Conservation (phyloP, 2,888 invertebrate genomes). For the Clanis bilineata region DNA sequence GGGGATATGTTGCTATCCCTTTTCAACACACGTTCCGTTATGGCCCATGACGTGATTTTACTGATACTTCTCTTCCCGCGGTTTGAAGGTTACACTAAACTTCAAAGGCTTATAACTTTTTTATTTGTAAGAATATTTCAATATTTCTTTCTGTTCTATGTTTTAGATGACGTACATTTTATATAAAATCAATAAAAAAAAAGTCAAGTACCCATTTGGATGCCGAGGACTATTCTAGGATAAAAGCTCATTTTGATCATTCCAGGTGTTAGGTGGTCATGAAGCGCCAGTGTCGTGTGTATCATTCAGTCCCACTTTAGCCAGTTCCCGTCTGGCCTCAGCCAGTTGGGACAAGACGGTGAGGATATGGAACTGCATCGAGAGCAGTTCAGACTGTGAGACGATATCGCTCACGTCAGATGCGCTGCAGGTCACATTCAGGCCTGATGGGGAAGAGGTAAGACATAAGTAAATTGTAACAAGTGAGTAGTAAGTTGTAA, state of each 20-base stretch:
- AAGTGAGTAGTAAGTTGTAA: background rate
- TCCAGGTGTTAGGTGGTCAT: conserved; percentile 92
- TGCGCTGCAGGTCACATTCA: conserved; percentile 91
- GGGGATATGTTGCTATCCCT: too few species aligned
- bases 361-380: conserved; percentile 94
- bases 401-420: conserved; percentile 90
- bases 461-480: conserved; percentile 7
- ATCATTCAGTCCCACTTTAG: conserved; percentile 88
- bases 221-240: background rate
- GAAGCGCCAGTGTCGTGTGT: conserved; percentile 94
- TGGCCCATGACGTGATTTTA: too few species aligned
- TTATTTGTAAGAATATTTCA: too few species aligned
- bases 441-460: conserved; percentile 94
- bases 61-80: too few species aligned
- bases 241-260: background rate
- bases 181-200: too few species aligned
- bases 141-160: too few species aligned
- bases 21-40: too few species aligned
- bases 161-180: too few species aligned
- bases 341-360: conserved; percentile 97
- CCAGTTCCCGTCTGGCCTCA: conserved; percentile 90
- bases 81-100: too few species aligned
- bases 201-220: too few species aligned
- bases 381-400: conserved; percentile 90
- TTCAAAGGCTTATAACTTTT: too few species aligned